Evolutionary conservation across 2,888 invertebrate species (phyloP).

Genomic region (Cetonia aurata): DNA sequence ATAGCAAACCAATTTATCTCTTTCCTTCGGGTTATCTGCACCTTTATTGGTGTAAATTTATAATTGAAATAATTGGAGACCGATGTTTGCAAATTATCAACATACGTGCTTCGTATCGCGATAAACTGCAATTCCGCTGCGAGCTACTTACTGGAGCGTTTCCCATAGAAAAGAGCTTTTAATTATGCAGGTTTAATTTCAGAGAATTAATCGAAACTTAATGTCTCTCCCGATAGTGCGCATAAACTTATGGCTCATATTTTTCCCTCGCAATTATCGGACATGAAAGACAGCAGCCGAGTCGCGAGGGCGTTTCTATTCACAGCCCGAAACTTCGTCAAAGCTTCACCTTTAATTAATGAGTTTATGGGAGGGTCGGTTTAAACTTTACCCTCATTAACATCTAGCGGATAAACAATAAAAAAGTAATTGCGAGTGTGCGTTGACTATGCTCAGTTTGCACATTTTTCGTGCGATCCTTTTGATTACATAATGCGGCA

Average conservation of each 20-base stretch:
- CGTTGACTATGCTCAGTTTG: slow-evolving; percentile 12
- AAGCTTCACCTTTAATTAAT: slow-evolving; percentile 62
- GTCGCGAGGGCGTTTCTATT: slow-evolving; percentile 55
- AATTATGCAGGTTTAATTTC: slow-evolving; percentile 42
- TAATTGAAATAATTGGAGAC: slow-evolving; percentile 43
- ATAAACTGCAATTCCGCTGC: slow-evolving; percentile 34
- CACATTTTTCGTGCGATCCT: slow-evolving; percentile 8
- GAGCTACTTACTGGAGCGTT: slow-evolving; percentile 43
- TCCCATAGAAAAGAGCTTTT: slow-evolving; percentile 27
- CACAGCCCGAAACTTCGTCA: slow-evolving; percentile 58
- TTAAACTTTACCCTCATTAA: slow-evolving; percentile 48
- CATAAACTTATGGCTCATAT: slow-evolving; percentile 37
- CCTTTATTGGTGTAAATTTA: slow-evolving; percentile 8
- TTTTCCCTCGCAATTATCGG: slow-evolving; percentile 55
- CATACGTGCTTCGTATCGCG: slow-evolving; percentile 10
- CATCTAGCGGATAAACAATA: slow-evolving; percentile 50
- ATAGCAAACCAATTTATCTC: slow-evolving; percentile 20
- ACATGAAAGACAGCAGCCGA: slow-evolving; percentile 56
- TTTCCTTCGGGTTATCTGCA: not conserved
- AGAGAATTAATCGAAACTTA: slow-evolving; percentile 47
- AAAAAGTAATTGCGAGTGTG: slow-evolving; percentile 39
- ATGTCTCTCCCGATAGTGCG: slow-evolving; percentile 43
- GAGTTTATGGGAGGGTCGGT: slow-evolving; percentile 59
- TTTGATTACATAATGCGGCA: not conserved
- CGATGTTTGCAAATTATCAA: slow-evolving; percentile 13